These are phyloP conservation scores for Amphibalanus amphitrite DNA, from an alignment of 1,140 invertebrate genomes.

Conservation along the genomic window DNA sequence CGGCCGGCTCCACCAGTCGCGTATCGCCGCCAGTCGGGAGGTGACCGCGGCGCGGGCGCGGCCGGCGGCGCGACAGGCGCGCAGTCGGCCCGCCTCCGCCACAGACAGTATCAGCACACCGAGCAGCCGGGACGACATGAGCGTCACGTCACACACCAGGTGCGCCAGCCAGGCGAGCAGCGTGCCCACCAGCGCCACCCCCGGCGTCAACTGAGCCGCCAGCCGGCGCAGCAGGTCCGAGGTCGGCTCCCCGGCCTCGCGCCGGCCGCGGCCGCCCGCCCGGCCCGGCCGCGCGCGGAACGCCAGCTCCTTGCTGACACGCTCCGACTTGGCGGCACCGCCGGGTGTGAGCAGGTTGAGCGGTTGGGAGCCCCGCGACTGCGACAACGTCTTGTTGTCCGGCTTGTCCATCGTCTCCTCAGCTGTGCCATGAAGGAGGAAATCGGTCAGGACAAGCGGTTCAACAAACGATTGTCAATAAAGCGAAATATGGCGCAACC, in stretches of 20 bases:
- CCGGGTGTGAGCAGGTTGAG: neutral
- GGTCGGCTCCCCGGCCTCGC: neutral
- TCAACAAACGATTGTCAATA: too few species aligned
- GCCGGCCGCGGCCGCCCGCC: too few species aligned
- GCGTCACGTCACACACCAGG: neutral
- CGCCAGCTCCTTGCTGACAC: neutral
- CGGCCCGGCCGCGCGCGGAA: neutral
- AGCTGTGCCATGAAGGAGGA: neutral
- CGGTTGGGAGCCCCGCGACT: neutral
- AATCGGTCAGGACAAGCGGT: too few species aligned
- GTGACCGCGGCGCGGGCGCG: neutral
- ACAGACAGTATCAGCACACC: neutral
- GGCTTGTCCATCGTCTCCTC: neutral
- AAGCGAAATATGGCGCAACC: too few species aligned
- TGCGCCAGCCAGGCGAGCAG: constrained; percentile 1
- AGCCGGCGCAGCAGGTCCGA: neutral
- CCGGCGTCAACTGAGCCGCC: neutral
- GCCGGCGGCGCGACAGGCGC: too few species aligned
- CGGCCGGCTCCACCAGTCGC: neutral
- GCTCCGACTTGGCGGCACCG: neutral
- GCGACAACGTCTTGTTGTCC: constrained; percentile 2
- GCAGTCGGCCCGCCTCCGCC: too few species aligned
- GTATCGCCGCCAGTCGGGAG: too few species aligned
- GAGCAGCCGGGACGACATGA: constrained; percentile 2
- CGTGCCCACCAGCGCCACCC: neutral